These are phyloP conservation scores for Stigmatopora nigra DNA, from an alignment of 2,113 vertebrate genomes.

Conservation along the genomic window DNA sequence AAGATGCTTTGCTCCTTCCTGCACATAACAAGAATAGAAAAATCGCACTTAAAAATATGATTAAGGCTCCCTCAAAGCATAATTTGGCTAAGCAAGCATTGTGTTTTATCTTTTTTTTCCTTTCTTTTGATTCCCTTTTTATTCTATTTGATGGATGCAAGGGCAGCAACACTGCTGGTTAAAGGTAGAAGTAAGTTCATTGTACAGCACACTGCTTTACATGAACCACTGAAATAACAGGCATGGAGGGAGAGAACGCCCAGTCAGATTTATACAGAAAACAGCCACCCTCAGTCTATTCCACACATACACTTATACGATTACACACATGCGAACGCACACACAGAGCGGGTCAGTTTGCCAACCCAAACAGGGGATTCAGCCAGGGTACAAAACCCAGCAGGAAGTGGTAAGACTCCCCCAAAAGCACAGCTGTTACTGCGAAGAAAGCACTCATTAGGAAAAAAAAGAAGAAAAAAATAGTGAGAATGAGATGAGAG, in stretches of 20 bases:
- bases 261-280: slow-evolving; percentile 24
- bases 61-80: slow-evolving; percentile 1
- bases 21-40: background rate
- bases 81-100: slow-evolving; percentile 5
- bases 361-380: slow-evolving; percentile 45
- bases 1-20: slow-evolving; percentile 93
- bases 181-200: slow-evolving; percentile 9
- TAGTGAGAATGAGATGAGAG: background rate
- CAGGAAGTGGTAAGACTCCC: slow-evolving; percentile 38
- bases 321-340: slow-evolving; percentile 22
- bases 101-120: slow-evolving; percentile 14
- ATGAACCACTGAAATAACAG: slow-evolving; percentile 24
- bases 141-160: slow-evolving; percentile 2
- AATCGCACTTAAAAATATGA: background rate
- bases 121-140: slow-evolving; percentile 9
- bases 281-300: background rate
- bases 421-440: slow-evolving; percentile 46
- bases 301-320: slow-evolving; percentile 11
- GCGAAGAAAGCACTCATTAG: slow-evolving; percentile 6
- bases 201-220: slow-evolving; percentile 3
- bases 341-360: slow-evolving; percentile 16
- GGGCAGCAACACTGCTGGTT: background rate
- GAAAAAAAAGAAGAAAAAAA: background rate
- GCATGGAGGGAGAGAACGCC: slow-evolving; percentile 14
- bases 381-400: slow-evolving; percentile 52